Conservation (phyloP, 2,797 vertebrate genomes). For the Enteromius unitaeniatus region DNA sequence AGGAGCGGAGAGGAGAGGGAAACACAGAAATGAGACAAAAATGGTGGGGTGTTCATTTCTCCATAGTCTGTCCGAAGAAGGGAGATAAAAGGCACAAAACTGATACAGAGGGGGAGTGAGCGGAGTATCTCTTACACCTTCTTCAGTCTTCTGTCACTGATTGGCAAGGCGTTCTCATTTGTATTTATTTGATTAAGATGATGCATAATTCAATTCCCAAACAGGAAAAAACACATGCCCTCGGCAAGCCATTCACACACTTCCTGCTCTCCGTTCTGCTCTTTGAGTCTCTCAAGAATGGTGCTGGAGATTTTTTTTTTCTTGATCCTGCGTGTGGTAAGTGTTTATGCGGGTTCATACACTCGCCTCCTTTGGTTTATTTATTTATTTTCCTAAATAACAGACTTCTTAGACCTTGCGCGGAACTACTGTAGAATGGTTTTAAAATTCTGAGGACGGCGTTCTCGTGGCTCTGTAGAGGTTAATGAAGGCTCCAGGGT, state of each 20-base stretch:
- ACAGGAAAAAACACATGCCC: conserved; percentile 55
- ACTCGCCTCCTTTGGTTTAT: conserved; percentile 9
- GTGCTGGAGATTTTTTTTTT: conserved; percentile 17
- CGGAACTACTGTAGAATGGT: neutral
- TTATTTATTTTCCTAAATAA: conserved; percentile 11
- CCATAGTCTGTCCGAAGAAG: conserved; percentile 35
- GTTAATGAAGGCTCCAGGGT: conserved; percentile 38
- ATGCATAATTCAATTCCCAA: conserved; percentile 58
- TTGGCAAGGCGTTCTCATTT: conserved; percentile 48
- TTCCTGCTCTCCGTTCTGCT: conserved; percentile 35
- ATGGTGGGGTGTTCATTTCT: conserved; percentile 19
- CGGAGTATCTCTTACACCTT: conserved; percentile 37
- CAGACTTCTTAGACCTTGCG: neutral
- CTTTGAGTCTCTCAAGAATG: conserved; percentile 34
- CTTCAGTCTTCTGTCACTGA: conserved; percentile 36
- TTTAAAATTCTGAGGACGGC: conserved; percentile 18
- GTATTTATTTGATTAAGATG: conserved; percentile 52
- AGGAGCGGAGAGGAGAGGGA: neutral
- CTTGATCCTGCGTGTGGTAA: conserved; percentile 34
- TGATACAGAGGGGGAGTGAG: conserved; percentile 14
- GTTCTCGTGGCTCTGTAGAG: conserved; percentile 5
- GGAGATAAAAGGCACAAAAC: conserved; percentile 53
- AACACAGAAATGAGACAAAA: neutral
- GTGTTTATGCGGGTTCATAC: conserved; percentile 28
- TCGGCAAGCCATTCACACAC: conserved; percentile 42